Evolutionary conservation across 1,140 invertebrate species (phyloP), one percentile per base, ranked within the genome.

Genomic region (Coboldia fuscipes): DNA sequence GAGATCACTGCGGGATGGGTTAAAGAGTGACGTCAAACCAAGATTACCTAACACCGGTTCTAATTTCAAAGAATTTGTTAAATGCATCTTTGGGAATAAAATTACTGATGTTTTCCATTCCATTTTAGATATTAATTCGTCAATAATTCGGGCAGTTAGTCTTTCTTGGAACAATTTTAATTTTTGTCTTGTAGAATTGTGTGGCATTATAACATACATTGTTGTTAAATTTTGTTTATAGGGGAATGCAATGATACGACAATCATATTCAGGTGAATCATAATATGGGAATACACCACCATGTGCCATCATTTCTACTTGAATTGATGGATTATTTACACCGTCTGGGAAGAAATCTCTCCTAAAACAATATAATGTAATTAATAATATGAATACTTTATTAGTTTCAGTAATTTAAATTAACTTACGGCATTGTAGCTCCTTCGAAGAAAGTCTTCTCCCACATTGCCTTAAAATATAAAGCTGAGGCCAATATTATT

Each of bases 391-490:
- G 23, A 24, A 8, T 8, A 24, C n/a, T 24, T 24, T n/a, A 24
- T 24, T 8, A n/a, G 23, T n/a, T 8, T 24, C 7, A 31, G 12
- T 4, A 12, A 5, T 31, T 31, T 4, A 13, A 20, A 4, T 21
- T n/a, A 5, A 45, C 43, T 37, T 51, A 66, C 55, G 48, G 51
- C 36, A 51, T 62, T 0, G 75, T 78, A 2, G 40, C 41, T 3
- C 50, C 47, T 0, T 47, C 41, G 6, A 68, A 52, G 42, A 84
- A 84, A 29, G 70, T 63, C n/a, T 61, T 57, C 22, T 75, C 62
- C 80, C 80, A 85, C 31, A 66, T 62, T 10, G 69, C 78, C 42
- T 71, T 77, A 35, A 85, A 85, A 39, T 83, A 83, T 4, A 83
- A 49, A 0, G 76, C 75, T 41, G 75, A 80, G 7, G 71, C 63